These are phyloP conservation scores for Malthinus flaveolus DNA, from an alignment of 2,888 invertebrate genomes.

Conservation along the genomic window DNA sequence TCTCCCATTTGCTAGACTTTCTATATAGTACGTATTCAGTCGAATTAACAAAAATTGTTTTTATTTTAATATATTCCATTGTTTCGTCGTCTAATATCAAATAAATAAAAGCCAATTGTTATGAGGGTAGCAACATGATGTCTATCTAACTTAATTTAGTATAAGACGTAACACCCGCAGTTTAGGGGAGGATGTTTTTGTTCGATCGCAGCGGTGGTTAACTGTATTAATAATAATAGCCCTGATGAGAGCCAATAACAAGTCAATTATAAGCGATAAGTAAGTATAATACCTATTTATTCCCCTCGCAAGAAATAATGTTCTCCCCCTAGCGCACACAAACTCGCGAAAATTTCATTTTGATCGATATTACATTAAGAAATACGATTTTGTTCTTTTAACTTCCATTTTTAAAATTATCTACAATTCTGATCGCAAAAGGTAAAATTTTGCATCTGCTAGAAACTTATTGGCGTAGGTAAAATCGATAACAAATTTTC, in stretches of 20 bases:
- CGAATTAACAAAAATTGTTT: background rate
- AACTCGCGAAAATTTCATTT: slow-evolving; percentile 20
- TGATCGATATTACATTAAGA: slow-evolving; percentile 33
- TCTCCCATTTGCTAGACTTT: background rate
- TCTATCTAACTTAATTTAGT: slow-evolving; percentile 25
- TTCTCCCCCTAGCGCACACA: slow-evolving; percentile 25
- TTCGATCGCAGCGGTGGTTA: slow-evolving; percentile 35
- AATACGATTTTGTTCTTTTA: slow-evolving; percentile 25
- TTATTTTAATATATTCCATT: background rate
- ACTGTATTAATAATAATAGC: slow-evolving; percentile 38
- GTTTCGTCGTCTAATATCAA: slow-evolving; percentile 5
- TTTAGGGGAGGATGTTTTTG: slow-evolving; percentile 28
- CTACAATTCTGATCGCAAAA: background rate
- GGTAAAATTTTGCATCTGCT: slow-evolving; percentile 20
- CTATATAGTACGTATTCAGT: no score
- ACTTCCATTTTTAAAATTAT: background rate
- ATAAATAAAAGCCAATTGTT: slow-evolving; percentile 16
- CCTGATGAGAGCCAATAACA: slow-evolving; percentile 40
- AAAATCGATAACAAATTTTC: slow-evolving; percentile 3
- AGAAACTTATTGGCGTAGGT: background rate
- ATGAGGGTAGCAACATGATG: slow-evolving; percentile 23
- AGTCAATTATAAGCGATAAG: slow-evolving; percentile 41
- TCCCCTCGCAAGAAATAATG: slow-evolving; percentile 30
- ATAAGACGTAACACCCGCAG: slow-evolving; percentile 18
- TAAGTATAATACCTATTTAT: slow-evolving; percentile 36